phyloP scores from a whole-genome alignment of 2,113 vertebrate genomes.

The Megaleporinus macrocephalus region DNA sequence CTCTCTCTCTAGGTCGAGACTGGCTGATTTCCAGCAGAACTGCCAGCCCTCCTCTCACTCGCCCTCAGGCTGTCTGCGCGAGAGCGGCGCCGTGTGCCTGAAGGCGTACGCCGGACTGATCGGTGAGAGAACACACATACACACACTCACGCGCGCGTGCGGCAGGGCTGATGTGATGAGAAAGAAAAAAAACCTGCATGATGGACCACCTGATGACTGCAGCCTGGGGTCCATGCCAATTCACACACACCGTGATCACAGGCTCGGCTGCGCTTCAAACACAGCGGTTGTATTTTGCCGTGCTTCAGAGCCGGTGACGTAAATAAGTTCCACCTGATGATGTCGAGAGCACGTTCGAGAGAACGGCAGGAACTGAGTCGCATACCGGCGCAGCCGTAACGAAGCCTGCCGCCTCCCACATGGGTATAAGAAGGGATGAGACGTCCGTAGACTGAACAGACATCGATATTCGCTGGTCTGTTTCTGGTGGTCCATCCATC shows the following conservation, averaged over 20 bases:
- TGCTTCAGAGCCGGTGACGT: background rate
- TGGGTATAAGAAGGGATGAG: no score
- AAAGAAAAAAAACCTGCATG: slow-evolving; percentile 9
- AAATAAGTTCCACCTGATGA: background rate
- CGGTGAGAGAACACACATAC: slow-evolving; percentile 74
- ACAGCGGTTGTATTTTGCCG: background rate
- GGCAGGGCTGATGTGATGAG: background rate
- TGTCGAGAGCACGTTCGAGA: background rate
- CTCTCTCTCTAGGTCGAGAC: slow-evolving; percentile 82
- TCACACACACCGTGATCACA: slow-evolving; percentile 23
- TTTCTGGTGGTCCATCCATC: background rate
- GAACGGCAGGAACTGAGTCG: background rate
- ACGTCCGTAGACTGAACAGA: no score
- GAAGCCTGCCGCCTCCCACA: no score
- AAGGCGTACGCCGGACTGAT: slow-evolving; percentile 91
- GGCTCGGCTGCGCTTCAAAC: slow-evolving; percentile 4
- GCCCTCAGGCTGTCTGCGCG: slow-evolving; percentile 79
- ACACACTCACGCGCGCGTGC: background rate
- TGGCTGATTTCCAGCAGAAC: slow-evolving; percentile 89
- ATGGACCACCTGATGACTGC: slow-evolving; percentile 4
- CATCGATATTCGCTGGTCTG: no score
- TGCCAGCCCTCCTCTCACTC: slow-evolving; percentile 79
- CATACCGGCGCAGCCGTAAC: background rate
- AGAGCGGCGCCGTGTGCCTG: slow-evolving; percentile 83
- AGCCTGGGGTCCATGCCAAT: background rate